phyloP scores from a whole-genome alignment of 2,888 invertebrate species.

The Trilocha varians region DNA sequence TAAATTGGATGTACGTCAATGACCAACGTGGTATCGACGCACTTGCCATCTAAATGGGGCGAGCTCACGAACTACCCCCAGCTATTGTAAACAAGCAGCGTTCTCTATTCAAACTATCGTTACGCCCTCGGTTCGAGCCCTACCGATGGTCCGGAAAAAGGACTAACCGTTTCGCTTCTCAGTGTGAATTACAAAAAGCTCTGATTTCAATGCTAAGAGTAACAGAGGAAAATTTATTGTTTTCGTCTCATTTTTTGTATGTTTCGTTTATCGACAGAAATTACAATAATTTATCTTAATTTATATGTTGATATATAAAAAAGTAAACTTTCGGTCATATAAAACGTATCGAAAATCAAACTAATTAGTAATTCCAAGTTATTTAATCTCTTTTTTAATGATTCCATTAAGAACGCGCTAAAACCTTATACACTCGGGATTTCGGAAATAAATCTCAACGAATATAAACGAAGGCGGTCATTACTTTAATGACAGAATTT shows the following conservation, averaged over 20 bases:
- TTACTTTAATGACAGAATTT: slow-evolving; percentile 54
- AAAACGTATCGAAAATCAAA: not conserved
- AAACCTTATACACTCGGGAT: slow-evolving; percentile 28
- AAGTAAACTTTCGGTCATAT: not conserved
- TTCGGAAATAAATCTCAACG: slow-evolving; percentile 38
- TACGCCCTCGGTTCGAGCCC: slow-evolving; percentile 50
- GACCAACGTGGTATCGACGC: slow-evolving; percentile 53
- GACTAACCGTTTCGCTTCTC: slow-evolving; percentile 36
- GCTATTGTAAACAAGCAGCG: slow-evolving; percentile 66
- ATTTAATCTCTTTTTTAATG: slow-evolving; percentile 22
- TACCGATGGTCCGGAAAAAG: slow-evolving; percentile 51
- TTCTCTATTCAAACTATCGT: slow-evolving; percentile 64
- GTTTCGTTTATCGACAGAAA: too few relatives aligned
- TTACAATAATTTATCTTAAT: too few relatives aligned
- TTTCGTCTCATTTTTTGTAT: not conserved
- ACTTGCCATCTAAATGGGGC: slow-evolving; percentile 63
- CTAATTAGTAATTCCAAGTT: slow-evolving; percentile 10
- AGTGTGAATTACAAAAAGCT: slow-evolving; percentile 31
- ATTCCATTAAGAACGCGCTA: slow-evolving; percentile 18
- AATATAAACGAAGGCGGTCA: slow-evolving; percentile 42
- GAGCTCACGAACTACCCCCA: slow-evolving; percentile 65
- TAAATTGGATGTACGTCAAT: slow-evolving; percentile 35
- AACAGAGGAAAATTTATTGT: not conserved
- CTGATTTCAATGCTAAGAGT: not conserved
- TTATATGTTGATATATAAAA: not conserved